These are phyloP conservation scores for Gerris lacustris DNA, from an alignment of 2,888 invertebrate species.

Conservation along the genomic window DNA sequence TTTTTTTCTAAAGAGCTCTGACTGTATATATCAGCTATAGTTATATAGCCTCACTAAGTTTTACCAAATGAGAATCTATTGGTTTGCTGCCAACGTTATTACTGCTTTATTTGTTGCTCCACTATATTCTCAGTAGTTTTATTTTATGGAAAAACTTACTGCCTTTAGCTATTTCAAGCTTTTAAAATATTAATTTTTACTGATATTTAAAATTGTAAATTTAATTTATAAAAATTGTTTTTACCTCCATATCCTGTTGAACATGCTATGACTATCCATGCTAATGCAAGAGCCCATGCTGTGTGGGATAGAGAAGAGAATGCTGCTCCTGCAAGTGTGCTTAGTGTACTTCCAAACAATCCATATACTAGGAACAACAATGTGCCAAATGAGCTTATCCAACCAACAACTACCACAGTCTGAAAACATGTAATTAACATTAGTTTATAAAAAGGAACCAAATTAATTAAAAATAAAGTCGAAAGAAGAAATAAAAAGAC, in stretches of 20 bases:
- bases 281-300: conserved; percentile 65
- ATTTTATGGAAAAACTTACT: too few species aligned
- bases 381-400: conserved; percentile 53
- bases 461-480: conserved; percentile 9
- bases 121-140: too few species aligned
- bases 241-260: conserved; percentile 71
- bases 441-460: not conserved
- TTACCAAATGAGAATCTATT: too few species aligned
- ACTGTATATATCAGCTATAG: too few species aligned
- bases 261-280: conserved; percentile 76
- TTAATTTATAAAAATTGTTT: too few species aligned
- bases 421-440: conserved; percentile 35
- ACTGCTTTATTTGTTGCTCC: too few species aligned
- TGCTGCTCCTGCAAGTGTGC: conserved; percentile 56
- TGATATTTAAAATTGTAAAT: too few species aligned
- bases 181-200: too few species aligned
- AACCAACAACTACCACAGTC: conserved; percentile 54
- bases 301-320: conserved; percentile 74
- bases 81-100: too few species aligned
- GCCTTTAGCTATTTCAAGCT: too few species aligned
- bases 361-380: conserved; percentile 66
- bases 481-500: not conserved
- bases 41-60: too few species aligned
- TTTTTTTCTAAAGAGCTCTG: too few species aligned
- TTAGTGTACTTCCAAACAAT: conserved; percentile 56